These are phyloP conservation scores for Agrenia bidenticulata DNA, from an alignment of 2,888 invertebrate genomes.

Conservation along the genomic window DNA sequence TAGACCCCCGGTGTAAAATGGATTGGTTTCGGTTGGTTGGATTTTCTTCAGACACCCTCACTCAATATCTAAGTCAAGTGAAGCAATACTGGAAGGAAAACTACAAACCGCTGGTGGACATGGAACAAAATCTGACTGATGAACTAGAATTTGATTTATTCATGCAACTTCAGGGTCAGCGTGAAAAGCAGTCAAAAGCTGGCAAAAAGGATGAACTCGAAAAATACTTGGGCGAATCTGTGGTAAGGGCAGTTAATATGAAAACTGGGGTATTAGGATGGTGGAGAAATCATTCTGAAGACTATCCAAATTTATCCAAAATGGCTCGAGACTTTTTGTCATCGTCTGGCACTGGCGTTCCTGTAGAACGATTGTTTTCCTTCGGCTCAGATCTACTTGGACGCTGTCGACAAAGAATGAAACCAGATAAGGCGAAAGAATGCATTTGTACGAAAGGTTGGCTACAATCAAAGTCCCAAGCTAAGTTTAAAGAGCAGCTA, in stretches of 20 bases:
- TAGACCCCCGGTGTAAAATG: conserved; percentile 5
- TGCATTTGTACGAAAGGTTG: no score
- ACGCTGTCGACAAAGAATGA: no score
- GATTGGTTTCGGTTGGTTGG: background rate
- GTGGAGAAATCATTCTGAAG: no score
- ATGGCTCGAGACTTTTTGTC: no score
- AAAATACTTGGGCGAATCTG: background rate
- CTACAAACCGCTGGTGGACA: background rate
- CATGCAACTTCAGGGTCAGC: no score
- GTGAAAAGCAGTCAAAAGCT: no score
- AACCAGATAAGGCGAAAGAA: no score
- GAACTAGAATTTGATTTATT: no score
- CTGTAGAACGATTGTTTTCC: no score
- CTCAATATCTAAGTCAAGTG: background rate
- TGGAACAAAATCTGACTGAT: background rate
- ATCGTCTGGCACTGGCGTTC: no score
- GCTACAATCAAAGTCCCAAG: background rate
- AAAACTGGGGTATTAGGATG: conserved; percentile 14
- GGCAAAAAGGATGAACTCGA: background rate
- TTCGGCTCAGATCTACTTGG: no score
- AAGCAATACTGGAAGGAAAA: background rate
- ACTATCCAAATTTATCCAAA: no score
- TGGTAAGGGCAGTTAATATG: background rate
- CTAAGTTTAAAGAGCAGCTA: background rate
- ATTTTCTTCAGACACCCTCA: background rate